Conservation (phyloP, 2,113 vertebrate genomes). For the Salvelinus sp. region DNA sequence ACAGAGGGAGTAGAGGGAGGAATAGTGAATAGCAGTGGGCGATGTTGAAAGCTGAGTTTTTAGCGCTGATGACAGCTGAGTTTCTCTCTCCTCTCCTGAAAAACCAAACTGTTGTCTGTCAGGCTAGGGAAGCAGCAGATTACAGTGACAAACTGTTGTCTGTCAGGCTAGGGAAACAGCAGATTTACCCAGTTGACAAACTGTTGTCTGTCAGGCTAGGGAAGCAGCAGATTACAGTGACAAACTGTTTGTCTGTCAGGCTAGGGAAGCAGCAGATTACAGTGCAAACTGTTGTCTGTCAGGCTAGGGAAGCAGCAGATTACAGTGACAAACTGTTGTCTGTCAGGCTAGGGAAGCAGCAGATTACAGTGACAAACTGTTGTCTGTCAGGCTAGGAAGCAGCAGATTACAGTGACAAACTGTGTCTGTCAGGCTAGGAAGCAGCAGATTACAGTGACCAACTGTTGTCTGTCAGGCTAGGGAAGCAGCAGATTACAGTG, state of each 20-base stretch:
- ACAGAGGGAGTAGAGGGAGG: too few relatives aligned
- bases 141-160: conserved; percentile 1
- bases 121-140: not conserved
- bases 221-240: not conserved
- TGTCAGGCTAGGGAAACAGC: conserved; percentile 3
- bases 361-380: not conserved
- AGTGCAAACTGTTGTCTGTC: conserved; percentile 15
- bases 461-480: conserved; percentile 13
- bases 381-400: conserved; percentile 12
- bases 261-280: not conserved
- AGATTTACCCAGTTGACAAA: not conserved
- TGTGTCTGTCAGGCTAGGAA: conserved; percentile 13
- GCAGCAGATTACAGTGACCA: not conserved
- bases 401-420: not conserved
- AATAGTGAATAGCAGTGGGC: conserved; percentile 27
- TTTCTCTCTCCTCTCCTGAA: conserved; percentile 13
- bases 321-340: conserved; percentile 5
- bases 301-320: not conserved
- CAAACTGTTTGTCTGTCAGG: conserved; percentile 17
- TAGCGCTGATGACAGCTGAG: conserved; percentile 5
- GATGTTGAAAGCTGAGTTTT: conserved; percentile 35
- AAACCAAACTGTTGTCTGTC: conserved; percentile 22
- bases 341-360: conserved; percentile 2
- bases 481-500: not conserved
- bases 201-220: conserved; percentile 10